These are phyloP conservation scores for Chaenodraco wilsoni DNA, from an alignment of 2,797 vertebrate genomes.

Conservation along the genomic window DNA sequence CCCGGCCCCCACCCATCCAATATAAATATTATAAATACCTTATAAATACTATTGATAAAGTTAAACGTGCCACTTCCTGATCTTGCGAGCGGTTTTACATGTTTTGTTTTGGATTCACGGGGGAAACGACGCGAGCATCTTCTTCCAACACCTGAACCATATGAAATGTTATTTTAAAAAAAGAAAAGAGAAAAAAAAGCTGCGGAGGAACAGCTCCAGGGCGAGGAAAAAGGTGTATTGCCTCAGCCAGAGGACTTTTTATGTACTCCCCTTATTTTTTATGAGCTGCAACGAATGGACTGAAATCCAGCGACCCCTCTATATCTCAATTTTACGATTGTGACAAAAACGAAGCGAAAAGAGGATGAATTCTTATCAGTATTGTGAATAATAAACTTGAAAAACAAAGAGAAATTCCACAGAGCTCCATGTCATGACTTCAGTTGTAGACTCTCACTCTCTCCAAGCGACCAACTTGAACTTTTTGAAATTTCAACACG, in stretches of 20 bases:
- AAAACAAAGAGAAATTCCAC: conserved; percentile 86
- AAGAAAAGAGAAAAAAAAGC: conserved; percentile 50
- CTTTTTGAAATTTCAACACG: conserved; percentile 92
- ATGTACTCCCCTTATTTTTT: conserved; percentile 79
- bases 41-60: conserved; percentile 86
- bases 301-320: conserved; percentile 90
- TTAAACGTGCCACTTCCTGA: conserved; percentile 84
- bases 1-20: conserved; percentile 56
- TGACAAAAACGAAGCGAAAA: conserved; percentile 86
- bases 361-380: conserved; percentile 98
- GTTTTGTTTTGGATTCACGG: conserved; percentile 80
- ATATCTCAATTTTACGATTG: conserved; percentile 92
- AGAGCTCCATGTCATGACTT: conserved; percentile 94
- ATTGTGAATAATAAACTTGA: conserved; percentile 99
- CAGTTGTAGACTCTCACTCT: conserved; percentile 89
- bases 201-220: conserved; percentile 84
- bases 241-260: conserved; percentile 80
- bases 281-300: conserved; percentile 90
- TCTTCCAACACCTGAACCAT: conserved; percentile 63
- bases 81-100: conserved; percentile 80
- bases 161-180: conserved; percentile 65
- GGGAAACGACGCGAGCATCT: conserved; percentile 70
- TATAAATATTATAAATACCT: conserved; percentile 86
- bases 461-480: conserved; percentile 94
- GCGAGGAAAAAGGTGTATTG: conserved; percentile 69